Base-by-base conservation (phyloP, 2,113 vertebrate genomes). In the Panurus biarmicus region DNA sequence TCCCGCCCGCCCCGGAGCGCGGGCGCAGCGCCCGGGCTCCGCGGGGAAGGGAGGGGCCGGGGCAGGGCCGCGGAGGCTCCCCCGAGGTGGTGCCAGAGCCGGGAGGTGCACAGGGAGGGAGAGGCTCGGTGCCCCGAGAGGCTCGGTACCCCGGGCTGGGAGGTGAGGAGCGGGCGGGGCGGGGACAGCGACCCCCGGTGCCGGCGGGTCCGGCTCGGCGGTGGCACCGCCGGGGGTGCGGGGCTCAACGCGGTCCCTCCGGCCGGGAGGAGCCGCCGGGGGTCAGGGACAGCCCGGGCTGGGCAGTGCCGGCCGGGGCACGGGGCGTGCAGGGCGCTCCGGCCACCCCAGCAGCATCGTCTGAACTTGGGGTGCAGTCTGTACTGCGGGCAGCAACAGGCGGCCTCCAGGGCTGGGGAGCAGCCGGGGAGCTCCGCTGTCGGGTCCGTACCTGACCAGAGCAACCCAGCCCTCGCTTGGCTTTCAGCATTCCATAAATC, bases 401-500 rank as follows among this genome's bases (percentile, higher is more conserved):
- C 85, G 7, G 42, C 25, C n/a, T 14, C 35, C 26, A 1, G 69
- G 15, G 20, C 15, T 4, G 6, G 6, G 45, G 36, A 25, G 0
- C 23, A 2, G 4, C 14, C 3, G 22, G 31, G 40, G 2, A 29
- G 22, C 64, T 40, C 36, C 11, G 16, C 25, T 12, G 11, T 3
- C 20, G 2, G n/a, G 12, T 47, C 45, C 22, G 0, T n/a, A 4
- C 24, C 29, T 12, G 7, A 0, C 5, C 2, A 0, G 47, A 21
- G 10, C 21, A 15, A 2, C 36, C 13, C 53, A 8, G 0, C 31
- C 18, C 82, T 36, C 28, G 3, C 10, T 3, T 6, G 40, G 20
- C 14, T 33, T 62, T 42, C 5, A 0, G 12, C 25, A 0, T 50
- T 42, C 58, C 2, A 0, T 24, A 14, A 18, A 25, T 51, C 12